Evolutionary conservation across 2,888 invertebrate genomes (phyloP), one percentile per base, ranked within the genome.

Genomic region (Drosophila birchii): DNA sequence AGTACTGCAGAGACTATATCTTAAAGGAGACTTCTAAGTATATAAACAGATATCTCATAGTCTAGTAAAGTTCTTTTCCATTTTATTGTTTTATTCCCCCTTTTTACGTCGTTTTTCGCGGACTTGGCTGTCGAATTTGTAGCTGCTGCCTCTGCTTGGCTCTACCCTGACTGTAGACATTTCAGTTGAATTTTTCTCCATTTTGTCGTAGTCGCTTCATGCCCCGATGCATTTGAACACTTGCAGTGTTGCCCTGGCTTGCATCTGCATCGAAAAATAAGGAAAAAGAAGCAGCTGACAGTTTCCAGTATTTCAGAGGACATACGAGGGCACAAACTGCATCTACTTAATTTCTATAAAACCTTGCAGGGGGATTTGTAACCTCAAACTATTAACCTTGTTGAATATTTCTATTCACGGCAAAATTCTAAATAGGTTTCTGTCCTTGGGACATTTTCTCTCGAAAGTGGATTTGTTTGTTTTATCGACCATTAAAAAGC

Each of bases 171-270:
- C 47, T 47, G 32, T 8, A 32, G 23, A n/a, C 7, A 18, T 66
- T 66, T 63, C 64, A 66, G 66, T 66, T 66, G 67, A 51, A 61
- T 58, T 67, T 60, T 68, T 75, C 81, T 60, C 58, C 75, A 78
- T 82, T 81, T 78, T 61, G 69, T 64, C 63, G 75, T 69, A 75
- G 76, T 76, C 60, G 64, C 79, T 86, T 88, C 80, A 88, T 84
- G 89, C 68, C 45, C 76, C 77, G 87, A 64, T 86, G 85, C 87
- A 75, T 87, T 49, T 64, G 78, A 86, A 81, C 87, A 79, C 84
- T 86, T 81, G 73, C 81, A 63, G 57, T 75, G 82, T 75, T 64
- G 73, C 54, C 57, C 61, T 67, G 56, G 73, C 57, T 59, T 66
- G 58, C 72, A 80, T 73, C 75, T 76, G 76, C 77, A 78, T 74